Evolutionary conservation across 2,797 vertebrate species (phyloP).

Genomic region (Perodicticus potto): DNA sequence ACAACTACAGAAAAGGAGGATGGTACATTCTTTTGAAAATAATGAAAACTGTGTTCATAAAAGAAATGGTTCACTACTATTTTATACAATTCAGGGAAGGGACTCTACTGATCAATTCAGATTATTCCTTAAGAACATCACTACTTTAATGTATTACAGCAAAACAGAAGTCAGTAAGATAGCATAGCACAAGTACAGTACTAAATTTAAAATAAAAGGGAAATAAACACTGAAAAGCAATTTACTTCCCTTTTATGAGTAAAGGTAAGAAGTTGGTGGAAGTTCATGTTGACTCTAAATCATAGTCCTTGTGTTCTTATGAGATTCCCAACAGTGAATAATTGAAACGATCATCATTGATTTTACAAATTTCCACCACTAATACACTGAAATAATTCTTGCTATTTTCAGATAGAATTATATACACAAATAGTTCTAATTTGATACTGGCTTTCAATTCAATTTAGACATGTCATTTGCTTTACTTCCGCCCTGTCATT

Average conservation of each 20-base stretch:
- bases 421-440: not conserved
- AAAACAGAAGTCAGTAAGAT: not conserved
- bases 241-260: not conserved
- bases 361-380: not conserved
- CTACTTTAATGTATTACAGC: not conserved
- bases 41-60: not conserved
- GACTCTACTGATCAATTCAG: not conserved
- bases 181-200: not conserved
- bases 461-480: not conserved
- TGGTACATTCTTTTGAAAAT: not conserved
- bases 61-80: not conserved
- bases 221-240: not conserved
- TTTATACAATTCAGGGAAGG: not conserved
- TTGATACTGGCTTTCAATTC: not conserved
- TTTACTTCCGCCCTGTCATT: not conserved
- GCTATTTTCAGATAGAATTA: not conserved
- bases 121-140: not conserved
- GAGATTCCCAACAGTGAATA: not conserved
- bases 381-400: not conserved
- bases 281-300: not conserved
- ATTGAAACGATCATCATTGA: not conserved
- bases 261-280: not conserved
- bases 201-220: not conserved
- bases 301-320: not conserved
- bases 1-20: not conserved